Evolutionary conservation across 2,888 invertebrate species (phyloP).

Genomic region (Leptura quadrifasciata): DNA sequence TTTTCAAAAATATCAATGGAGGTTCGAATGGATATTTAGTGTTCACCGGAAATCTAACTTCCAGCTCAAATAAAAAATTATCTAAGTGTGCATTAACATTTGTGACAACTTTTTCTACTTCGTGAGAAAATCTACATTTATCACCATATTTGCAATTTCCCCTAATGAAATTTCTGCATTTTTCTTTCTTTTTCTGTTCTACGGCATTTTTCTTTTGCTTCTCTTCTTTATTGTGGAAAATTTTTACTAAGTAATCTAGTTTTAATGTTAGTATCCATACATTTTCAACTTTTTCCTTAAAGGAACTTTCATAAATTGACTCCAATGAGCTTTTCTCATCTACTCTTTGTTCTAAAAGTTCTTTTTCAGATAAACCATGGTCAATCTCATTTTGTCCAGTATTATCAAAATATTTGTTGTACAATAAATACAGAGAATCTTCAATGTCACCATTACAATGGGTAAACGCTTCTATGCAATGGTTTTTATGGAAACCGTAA

Average conservation of each 20-base stretch:
- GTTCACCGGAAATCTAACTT: slow-evolving; percentile 84
- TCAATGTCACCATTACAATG: slow-evolving; percentile 82
- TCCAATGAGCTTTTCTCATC: slow-evolving; percentile 86
- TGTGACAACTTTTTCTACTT: slow-evolving; percentile 73
- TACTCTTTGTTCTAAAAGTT: slow-evolving; percentile 79
- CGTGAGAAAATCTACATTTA: slow-evolving; percentile 85
- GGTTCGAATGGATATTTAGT: slow-evolving; percentile 85
- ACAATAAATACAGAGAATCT: slow-evolving; percentile 82
- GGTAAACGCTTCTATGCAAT: slow-evolving; percentile 85
- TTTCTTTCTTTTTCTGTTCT: slow-evolving; percentile 75
- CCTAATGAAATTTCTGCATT: slow-evolving; percentile 79
- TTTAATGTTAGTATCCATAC: slow-evolving; percentile 84
- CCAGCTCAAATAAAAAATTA: slow-evolving; percentile 79
- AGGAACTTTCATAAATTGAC: slow-evolving; percentile 85
- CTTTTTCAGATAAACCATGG: slow-evolving; percentile 74
- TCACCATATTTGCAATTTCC: slow-evolving; percentile 83
- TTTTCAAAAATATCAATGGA: slow-evolving; percentile 82
- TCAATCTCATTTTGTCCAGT: slow-evolving; percentile 59
- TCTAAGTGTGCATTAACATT: slow-evolving; percentile 70
- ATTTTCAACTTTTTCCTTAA: slow-evolving; percentile 82
- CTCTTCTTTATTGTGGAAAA: slow-evolving; percentile 73
- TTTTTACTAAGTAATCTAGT: slow-evolving; percentile 79
- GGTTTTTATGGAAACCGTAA: slow-evolving; percentile 84
- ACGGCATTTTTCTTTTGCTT: slow-evolving; percentile 64
- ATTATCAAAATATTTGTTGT: slow-evolving; percentile 81